Percentiles rank a stretch among this genome's conserved stretches.
Evolutionary conservation across 2,113 vertebrate genomes (phyloP).

Genomic region (Bos javanicus): DNA sequence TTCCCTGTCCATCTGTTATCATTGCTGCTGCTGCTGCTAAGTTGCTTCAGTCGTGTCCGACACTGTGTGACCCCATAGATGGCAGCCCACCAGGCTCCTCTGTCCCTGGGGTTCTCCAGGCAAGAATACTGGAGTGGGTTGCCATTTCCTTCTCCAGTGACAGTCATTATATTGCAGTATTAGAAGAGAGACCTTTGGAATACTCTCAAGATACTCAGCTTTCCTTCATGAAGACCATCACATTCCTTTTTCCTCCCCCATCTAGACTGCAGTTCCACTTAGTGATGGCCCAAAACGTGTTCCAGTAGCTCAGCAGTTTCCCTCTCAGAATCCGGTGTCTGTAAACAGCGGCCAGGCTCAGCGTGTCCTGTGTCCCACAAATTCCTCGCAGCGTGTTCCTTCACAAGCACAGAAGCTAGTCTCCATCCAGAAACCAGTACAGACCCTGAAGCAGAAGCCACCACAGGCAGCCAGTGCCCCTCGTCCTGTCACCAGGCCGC

Average conservation of each 20-base stretch:
- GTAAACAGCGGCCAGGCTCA: constrained; percentile 73
- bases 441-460: constrained; percentile 39
- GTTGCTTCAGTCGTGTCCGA: not conserved
- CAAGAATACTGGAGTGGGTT: not conserved
- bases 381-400: constrained; percentile 85
- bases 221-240: not conserved
- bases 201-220: not conserved
- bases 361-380: constrained; percentile 83
- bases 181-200: not conserved
- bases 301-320: constrained; percentile 73
- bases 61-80: not conserved
- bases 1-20: not conserved
- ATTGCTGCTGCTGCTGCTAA: not conserved
- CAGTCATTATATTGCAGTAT: not conserved
- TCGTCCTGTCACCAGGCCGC: not conserved
- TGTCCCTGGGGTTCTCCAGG: not conserved
- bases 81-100: not conserved
- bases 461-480: not conserved
- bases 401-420: constrained; percentile 60
- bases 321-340: constrained; percentile 64
- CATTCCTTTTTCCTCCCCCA: not conserved
- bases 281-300: constrained; percentile 85
- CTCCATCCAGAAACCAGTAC: constrained; percentile 63
- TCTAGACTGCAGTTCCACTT: constrained; percentile 68
- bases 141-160: not conserved